Evolutionary conservation across 2,113 vertebrate genomes (phyloP), one percentile per base, ranked within the genome.

Genomic region (Aptenodytes forsteri): DNA sequence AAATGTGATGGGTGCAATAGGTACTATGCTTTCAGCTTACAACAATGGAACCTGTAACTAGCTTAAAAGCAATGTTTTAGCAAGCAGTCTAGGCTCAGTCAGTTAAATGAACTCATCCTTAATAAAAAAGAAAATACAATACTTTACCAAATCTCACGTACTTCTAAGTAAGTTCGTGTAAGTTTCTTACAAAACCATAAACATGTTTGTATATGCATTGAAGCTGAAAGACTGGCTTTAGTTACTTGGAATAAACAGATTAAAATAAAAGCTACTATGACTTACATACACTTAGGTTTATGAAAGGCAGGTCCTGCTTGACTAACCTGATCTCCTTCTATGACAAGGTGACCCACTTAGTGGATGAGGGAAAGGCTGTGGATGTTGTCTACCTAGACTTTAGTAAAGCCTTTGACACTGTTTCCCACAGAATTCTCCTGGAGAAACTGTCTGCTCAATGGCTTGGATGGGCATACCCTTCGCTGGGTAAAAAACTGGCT

Each of bases 41-140:
- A 87, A 40, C 87, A 61, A 3, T 1, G 67, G 81, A 84, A 87
- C 56, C 95, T 97, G 58, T 21, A 70, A 95, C 83, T 96, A 97
- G 90, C 94, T 87, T 92, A 96, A 98, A 98, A 98, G 97, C 95
- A 97, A 95, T 94, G 96, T 95, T 98, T 98, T 90, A 95, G 97
- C 98, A 98, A 98, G 98, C 97, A 94, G 67, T 58, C 80, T 92
- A 85, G 76, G 83, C 71, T 96, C 90, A 81, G 94, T 96, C 94
- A 84, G 66, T 91, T 75, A 94, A 77, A 64, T 92, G 71, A 97
- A 96, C 66, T 75, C 93, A 87, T 81, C 80, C 62, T 96, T 82
- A 83, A 69, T 56, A 85, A 86, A 95, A 87, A 88, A 95, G 77
- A 94, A 98, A 95, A 93, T 56, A 83, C 81, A 82, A 71, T 16